Conservation (phyloP, 23 tunicate species). For the Diplosoma virens region DNA sequence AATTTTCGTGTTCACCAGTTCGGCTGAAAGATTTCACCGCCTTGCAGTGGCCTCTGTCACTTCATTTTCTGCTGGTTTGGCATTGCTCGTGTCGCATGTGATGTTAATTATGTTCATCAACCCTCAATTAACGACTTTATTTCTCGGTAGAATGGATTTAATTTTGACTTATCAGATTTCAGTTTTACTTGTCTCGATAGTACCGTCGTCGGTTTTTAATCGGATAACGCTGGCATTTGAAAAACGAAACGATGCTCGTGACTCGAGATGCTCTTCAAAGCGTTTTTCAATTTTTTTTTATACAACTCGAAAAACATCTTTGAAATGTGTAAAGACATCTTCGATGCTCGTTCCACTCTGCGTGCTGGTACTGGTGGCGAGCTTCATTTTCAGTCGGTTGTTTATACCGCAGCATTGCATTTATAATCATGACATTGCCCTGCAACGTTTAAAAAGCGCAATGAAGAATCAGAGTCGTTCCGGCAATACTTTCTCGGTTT, state of each 20-base stretch:
- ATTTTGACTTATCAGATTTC: neutral
- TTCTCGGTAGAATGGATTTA: slow-evolving; percentile 41
- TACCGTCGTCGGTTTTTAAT: neutral
- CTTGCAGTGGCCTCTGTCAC: no score
- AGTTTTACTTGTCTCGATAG: neutral
- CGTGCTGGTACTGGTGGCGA: neutral
- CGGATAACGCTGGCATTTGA: neutral
- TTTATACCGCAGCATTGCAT: neutral
- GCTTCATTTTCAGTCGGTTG: neutral
- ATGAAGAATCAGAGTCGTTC: neutral
- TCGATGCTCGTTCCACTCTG: neutral
- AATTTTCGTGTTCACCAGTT: neutral
- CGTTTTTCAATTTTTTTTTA: no score
- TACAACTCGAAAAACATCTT: no score
- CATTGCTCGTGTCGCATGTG: slow-evolving; percentile 15
- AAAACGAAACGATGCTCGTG: neutral
- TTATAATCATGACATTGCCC: neutral
- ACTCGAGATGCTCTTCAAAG: no score
- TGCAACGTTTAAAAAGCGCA: neutral
- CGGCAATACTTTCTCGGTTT: slow-evolving; percentile 28
- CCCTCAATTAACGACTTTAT: slow-evolving; percentile 32
- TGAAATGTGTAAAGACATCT: neutral
- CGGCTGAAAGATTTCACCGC: no score
- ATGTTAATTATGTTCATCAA: slow-evolving; percentile 34
- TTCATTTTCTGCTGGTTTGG: neutral